Conservation (phyloP, 2,113 vertebrate species). For the Neoarius graeffei region DNA sequence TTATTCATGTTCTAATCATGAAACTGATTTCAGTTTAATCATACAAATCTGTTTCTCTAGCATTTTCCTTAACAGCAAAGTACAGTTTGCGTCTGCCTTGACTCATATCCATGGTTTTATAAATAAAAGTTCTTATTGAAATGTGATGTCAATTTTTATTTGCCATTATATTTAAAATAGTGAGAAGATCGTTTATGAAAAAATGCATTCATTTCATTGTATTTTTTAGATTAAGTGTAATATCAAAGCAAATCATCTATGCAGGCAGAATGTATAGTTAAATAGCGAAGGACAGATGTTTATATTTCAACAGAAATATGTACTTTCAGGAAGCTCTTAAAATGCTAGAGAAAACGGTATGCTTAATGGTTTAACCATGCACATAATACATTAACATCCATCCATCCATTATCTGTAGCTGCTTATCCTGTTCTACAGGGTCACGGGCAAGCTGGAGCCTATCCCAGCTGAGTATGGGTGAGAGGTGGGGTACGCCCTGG, state of each 20-base stretch:
- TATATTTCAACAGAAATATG: neutral
- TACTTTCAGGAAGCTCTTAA: neutral
- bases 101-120: neutral
- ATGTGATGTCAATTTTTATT: neutral
- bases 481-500: too few species aligned
- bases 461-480: too few species aligned
- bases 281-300: neutral
- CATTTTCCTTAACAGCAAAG: neutral
- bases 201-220: neutral
- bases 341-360: neutral
- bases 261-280: neutral
- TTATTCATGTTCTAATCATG: neutral
- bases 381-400: too few species aligned
- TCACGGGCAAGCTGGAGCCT: too few species aligned
- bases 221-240: neutral
- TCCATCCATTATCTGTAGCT: too few species aligned
- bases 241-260: neutral
- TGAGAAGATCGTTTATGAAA: neutral
- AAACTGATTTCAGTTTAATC: constrained; percentile 2
- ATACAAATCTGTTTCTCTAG: neutral
- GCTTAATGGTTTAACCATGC: neutral
- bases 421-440: too few species aligned
- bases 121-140: constrained; percentile 10
- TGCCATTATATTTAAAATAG: neutral
- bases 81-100: neutral